A percentile compares a stretch with the other conserved stretches of the same genome.
phyloP scores from a whole-genome alignment of 2,113 vertebrate genomes.

The Oriolus oriolus region DNA sequence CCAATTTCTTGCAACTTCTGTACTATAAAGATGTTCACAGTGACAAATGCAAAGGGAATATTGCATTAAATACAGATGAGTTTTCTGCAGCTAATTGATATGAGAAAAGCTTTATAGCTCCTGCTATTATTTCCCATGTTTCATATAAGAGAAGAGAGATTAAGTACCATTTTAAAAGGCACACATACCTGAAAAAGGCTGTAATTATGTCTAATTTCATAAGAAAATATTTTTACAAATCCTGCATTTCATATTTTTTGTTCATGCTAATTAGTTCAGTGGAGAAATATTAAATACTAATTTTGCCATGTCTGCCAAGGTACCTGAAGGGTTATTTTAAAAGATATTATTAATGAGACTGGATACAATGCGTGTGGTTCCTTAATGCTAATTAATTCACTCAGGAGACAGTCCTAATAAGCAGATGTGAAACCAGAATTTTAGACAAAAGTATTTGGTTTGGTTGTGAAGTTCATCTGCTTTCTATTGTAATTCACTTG shows the following conservation, averaged over 20 bases:
- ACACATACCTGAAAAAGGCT: slow-evolving; percentile 9
- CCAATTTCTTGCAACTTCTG: background rate
- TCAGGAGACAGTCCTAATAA: background rate
- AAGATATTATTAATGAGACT: slow-evolving; percentile 23
- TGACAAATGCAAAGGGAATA: background rate
- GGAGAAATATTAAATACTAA: slow-evolving; percentile 41
- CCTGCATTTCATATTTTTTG: slow-evolving; percentile 21
- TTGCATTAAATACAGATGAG: background rate
- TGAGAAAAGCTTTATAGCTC: background rate
- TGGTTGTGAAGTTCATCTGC: background rate
- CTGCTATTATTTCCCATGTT: slow-evolving; percentile 29
- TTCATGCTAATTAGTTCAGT: slow-evolving; percentile 46
- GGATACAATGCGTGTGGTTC: slow-evolving; percentile 1
- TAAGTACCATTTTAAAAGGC: slow-evolving; percentile 17
- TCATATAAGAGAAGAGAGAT: background rate
- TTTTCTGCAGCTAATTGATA: background rate
- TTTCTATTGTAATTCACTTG: background rate
- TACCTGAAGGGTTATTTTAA: slow-evolving; percentile 45
- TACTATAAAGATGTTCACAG: background rate
- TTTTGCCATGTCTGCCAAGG: slow-evolving; percentile 32
- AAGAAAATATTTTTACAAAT: slow-evolving; percentile 62
- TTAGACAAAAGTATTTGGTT: background rate
- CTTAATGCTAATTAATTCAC: slow-evolving; percentile 10
- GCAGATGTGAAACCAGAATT: slow-evolving; percentile 2
- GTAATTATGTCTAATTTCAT: slow-evolving; percentile 25